These are phyloP conservation scores for Pantala flavescens DNA, from an alignment of 1,140 invertebrate species.

Conservation along the genomic window DNA sequence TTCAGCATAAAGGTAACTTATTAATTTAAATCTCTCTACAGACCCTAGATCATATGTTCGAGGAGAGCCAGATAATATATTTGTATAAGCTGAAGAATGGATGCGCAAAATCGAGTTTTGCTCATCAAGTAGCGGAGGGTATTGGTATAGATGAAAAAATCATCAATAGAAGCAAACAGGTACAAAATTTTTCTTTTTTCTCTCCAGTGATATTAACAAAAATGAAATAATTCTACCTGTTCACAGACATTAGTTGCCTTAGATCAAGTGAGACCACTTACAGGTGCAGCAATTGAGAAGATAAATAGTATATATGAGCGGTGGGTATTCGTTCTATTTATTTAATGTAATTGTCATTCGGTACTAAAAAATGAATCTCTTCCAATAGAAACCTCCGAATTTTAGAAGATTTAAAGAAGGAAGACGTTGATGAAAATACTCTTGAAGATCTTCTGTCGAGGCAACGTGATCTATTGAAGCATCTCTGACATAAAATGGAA, in stretches of 20 bases:
- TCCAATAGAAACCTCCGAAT: too few species aligned
- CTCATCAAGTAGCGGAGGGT: constrained; percentile 39
- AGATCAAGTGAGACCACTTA: not conserved
- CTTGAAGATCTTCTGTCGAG: too few species aligned
- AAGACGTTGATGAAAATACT: too few species aligned
- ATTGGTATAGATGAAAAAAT: constrained; percentile 36
- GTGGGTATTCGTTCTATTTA: too few species aligned
- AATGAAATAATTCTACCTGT: not conserved
- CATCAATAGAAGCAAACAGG: constrained; percentile 33
- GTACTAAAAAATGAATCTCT: too few species aligned
- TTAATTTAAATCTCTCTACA: constrained; percentile 28
- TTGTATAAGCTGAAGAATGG: constrained; percentile 48
- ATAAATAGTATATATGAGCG: too few species aligned
- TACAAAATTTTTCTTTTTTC: too few species aligned
- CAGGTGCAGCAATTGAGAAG: not conserved
- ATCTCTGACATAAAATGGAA: too few species aligned
- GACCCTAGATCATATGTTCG: constrained; percentile 44
- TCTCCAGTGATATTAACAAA: not conserved
- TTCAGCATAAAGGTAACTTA: not conserved
- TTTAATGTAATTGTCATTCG: too few species aligned
- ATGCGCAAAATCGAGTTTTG: constrained; percentile 42
- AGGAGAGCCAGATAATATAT: constrained; percentile 46
- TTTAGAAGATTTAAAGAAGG: too few species aligned
- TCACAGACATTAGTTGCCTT: not conserved
- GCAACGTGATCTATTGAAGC: too few species aligned